Evolutionary conservation across 92 coral and sea anemone genomes (phyloP), one percentile per base, ranked within the genome.

Genomic region (Ricordea florida): DNA sequence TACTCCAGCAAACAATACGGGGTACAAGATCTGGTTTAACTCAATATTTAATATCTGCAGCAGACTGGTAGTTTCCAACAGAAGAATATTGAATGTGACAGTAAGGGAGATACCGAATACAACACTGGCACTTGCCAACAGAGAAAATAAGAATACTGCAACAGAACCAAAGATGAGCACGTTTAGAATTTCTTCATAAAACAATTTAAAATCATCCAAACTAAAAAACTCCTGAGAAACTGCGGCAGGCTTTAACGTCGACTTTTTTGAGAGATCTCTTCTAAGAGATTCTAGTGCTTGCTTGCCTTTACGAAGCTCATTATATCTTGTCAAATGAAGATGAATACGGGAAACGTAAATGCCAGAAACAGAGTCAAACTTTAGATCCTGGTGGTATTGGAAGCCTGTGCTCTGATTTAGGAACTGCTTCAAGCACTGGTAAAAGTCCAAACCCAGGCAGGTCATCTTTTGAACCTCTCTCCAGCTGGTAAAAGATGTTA

Each of bases 331-430:
- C 64, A 61, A 38, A 20, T 49, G 35, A 6, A 87, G 18, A 62
- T 75, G 88, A 15, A 81, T 4, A 15, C 87, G 87, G 18, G 88
- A 74, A 9, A 70, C 74, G 10, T 41, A 8, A 17, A 75, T 71
- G n/a, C n/a, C n/a, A n/a, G n/a, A n/a, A n/a, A n/a, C n/a, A n/a
- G n/a, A n/a, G n/a, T n/a, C n/a, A n/a, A n/a, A n/a, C n/a, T n/a
- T n/a, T n/a, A n/a, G n/a, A n/a, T n/a, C n/a, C n/a, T n/a, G n/a
- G n/a, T n/a, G n/a, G n/a, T n/a, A n/a, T n/a, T n/a, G n/a, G n/a
- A n/a, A n/a, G n/a, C n/a, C n/a, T n/a, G 36, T 24, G 35, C n/a
- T n/a, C n/a, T n/a, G n/a, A n/a, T n/a, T n/a, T n/a, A n/a, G n/a
- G n/a, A n/a, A n/a, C n/a, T n/a, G n/a, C n/a, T n/a, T n/a, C n/a